Evolutionary conservation across 2,797 vertebrate genomes (phyloP).

Genomic region (Scarus forsteni): DNA sequence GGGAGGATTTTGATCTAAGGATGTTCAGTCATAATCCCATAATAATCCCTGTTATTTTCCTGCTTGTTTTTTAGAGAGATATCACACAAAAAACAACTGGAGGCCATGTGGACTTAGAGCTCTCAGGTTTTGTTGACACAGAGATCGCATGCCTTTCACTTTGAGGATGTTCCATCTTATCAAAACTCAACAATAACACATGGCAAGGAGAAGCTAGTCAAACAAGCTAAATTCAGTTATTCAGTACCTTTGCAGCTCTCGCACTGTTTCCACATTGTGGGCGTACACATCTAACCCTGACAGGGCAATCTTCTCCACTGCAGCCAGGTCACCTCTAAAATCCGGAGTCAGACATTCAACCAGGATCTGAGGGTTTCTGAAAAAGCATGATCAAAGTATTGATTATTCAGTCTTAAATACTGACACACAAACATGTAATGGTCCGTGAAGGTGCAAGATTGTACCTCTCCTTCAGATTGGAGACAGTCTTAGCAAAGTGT

Average conservation of each 20-base stretch:
- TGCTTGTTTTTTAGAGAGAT: neutral
- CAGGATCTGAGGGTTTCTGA: slow-evolving; percentile 90
- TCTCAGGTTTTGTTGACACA: neutral
- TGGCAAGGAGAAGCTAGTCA: neutral
- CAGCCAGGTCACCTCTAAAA: slow-evolving; percentile 91
- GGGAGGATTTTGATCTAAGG: no score
- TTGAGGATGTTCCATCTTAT: neutral
- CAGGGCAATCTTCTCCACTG: slow-evolving; percentile 89
- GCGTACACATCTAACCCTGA: slow-evolving; percentile 97
- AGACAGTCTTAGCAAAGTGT: slow-evolving; percentile 94
- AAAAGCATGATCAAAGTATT: neutral
- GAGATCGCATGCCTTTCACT: neutral
- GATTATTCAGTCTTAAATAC: neutral
- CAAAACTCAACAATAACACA: neutral
- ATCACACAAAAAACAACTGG: neutral
- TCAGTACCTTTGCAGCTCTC: slow-evolving; percentile 91
- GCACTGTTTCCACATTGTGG: slow-evolving; percentile 97
- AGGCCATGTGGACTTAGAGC: neutral
- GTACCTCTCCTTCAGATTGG: slow-evolving; percentile 92
- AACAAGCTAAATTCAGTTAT: neutral
- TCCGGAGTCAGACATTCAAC: slow-evolving; percentile 97
- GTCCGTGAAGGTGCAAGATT: neutral
- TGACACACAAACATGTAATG: neutral
- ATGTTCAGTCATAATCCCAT: no score
- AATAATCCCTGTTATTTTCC: neutral